phyloP scores from a whole-genome alignment of 1,140 invertebrate species.

The Vanessa tameamea region DNA sequence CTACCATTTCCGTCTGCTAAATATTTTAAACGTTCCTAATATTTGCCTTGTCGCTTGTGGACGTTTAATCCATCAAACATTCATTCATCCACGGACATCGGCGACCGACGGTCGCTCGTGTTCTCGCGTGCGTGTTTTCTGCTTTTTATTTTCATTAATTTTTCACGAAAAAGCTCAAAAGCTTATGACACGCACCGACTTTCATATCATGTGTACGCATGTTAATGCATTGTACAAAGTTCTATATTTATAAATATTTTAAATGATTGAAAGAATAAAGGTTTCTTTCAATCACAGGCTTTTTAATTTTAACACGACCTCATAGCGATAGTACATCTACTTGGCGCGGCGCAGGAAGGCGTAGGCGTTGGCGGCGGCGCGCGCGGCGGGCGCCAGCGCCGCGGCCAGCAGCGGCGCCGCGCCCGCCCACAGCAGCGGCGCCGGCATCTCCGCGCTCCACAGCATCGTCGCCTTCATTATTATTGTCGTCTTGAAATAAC shows the following conservation, averaged over 20 bases:
- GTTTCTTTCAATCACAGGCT: slow-evolving; percentile 62
- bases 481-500: slow-evolving; percentile 45
- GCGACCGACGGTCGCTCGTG: neutral
- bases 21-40: slow-evolving; percentile 53
- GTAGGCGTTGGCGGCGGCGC: slow-evolving; percentile 51
- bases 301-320: slow-evolving; percentile 28
- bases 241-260: slow-evolving; percentile 79
- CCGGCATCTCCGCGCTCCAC: slow-evolving; percentile 52
- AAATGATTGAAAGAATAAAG: slow-evolving; percentile 80
- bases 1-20: slow-evolving; percentile 51
- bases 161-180: slow-evolving; percentile 46
- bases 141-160: slow-evolving; percentile 11
- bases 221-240: slow-evolving; percentile 77
- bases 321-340: neutral
- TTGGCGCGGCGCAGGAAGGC: slow-evolving; percentile 36
- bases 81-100: slow-evolving; percentile 8
- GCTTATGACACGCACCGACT: slow-evolving; percentile 48
- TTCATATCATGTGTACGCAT: slow-evolving; percentile 62
- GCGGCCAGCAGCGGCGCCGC: slow-evolving; percentile 44
- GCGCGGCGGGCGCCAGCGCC: slow-evolving; percentile 50
- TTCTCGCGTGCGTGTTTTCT: slow-evolving; percentile 27
- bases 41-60: slow-evolving; percentile 35
- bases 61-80: slow-evolving; percentile 27
- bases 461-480: slow-evolving; percentile 45
- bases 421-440: slow-evolving; percentile 41